Base-by-base conservation (phyloP, 2,113 vertebrate genomes). In the Melanerpes aurifrons region DNA sequence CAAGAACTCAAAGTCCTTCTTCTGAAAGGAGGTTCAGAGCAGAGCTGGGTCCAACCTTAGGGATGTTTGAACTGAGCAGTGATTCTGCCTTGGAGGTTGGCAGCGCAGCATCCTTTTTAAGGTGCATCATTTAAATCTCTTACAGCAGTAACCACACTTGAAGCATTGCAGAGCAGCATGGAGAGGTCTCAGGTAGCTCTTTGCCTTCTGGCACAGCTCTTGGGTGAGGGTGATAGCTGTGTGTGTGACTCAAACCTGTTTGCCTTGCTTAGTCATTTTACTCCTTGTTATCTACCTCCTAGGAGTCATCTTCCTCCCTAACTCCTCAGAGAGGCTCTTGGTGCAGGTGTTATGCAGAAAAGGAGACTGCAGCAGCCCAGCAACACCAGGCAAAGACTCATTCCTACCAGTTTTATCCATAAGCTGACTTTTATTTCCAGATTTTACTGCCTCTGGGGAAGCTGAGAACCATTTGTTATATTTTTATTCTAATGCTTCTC, bases 131-230 rank as follows among this genome's bases (percentile, higher is more conserved):
- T 89, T 48, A 47, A 71, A 25, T 24, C 54, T 77, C 37, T 61
- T 57, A 17, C 56, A 50, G 43, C 69, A 59, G 54, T 25, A 75
- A 7, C 28, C 57, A 7, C 0, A 0, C 47, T 54, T 0, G 0
- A 76, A 45, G 47, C 90, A 56, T 29, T 2, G 0, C 43, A n/a
- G 5, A 68, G 77, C 62, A 29, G 83, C 0, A 2, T 77, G 0
- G 21, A 47, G 70, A 81, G 43, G 32, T 89, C 67, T 72, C 2
- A 6, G 15, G 69, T 9, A n/a, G 57, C 0, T 2, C 56, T 85
- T 3, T 24, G 70, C 7, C 43, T 92, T 32, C 63, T 24, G 58
- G 31, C 73, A 43, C 37, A 24, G 86, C 76, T 45, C 62, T 47
- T 1, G 67, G 66, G 25, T n/a, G 61, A 83, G 59, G 16, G 47